Evolutionary conservation across 2,888 invertebrate genomes (phyloP).

Genomic region (Cylindroiulus punctatus): DNA sequence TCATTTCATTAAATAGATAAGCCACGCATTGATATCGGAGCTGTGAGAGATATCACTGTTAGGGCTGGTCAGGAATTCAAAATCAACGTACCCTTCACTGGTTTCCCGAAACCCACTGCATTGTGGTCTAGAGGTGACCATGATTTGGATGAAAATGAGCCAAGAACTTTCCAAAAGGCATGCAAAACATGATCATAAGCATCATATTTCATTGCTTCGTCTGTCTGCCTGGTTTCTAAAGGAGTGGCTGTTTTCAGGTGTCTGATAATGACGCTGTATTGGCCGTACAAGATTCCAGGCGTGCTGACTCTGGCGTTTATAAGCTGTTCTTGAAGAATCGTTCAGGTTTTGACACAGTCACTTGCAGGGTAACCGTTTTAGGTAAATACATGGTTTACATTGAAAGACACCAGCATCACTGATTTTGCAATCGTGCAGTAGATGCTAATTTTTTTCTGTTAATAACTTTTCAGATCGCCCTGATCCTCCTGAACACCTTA

Average conservation of each 20-base stretch:
- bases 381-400: conserved; percentile 62
- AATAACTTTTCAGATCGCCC: conserved; percentile 78
- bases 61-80: conserved; percentile 98
- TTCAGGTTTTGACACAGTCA: conserved; percentile 94
- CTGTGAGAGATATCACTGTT: conserved; percentile 93
- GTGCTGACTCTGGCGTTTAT: conserved; percentile 91
- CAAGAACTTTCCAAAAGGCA: conserved; percentile 63
- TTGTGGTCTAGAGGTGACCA: conserved; percentile 91
- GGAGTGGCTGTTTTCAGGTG: conserved; percentile 68
- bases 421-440: not conserved
- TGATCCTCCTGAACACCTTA: conserved; percentile 86
- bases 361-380: conserved; percentile 92
- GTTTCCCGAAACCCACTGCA: conserved; percentile 95
- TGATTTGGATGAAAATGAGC: conserved; percentile 75
- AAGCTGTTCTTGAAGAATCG: conserved; percentile 91
- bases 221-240: not conserved
- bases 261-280: conserved; percentile 90
- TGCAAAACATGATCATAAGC: conserved; percentile 64
- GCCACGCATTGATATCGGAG: conserved; percentile 93
- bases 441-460: not conserved
- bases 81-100: conserved; percentile 94
- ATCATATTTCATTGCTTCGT: conserved; percentile 53
- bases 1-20: conserved; percentile 74
- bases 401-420: not conserved
- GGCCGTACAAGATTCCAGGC: conserved; percentile 90